A percentile compares a stretch with the other conserved stretches of the same genome.
Conservation (phyloP, 2,113 vertebrate genomes). For the Halichoerus grypus region DNA sequence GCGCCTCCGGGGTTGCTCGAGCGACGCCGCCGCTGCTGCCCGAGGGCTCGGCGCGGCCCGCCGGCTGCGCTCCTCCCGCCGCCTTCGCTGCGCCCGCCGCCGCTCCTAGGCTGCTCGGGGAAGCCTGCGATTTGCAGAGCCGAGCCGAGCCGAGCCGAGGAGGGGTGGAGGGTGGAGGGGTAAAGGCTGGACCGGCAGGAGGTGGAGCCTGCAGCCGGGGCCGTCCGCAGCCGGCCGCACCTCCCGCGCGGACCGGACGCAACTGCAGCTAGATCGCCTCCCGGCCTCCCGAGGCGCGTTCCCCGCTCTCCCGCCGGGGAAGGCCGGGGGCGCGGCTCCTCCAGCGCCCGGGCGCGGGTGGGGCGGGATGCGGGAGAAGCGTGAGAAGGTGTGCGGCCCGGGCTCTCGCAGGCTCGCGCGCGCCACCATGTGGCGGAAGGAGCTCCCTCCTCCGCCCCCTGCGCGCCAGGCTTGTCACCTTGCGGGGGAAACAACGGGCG, state of each 20-base stretch:
- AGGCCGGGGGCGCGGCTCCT: constrained; percentile 30
- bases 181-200: neutral
- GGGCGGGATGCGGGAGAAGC: neutral
- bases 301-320: neutral
- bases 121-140: constrained; percentile 27
- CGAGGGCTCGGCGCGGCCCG: neutral
- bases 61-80: neutral
- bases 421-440: constrained; percentile 73
- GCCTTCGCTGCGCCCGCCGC: neutral
- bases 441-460: neutral
- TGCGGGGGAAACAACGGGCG: neutral
- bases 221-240: constrained; percentile 79
- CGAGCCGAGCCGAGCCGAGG: neutral
- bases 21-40: neutral
- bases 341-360: neutral
- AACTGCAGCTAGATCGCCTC: neutral
- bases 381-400: neutral
- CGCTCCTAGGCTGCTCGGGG: neutral
- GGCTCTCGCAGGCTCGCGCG: constrained; percentile 64
- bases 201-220: constrained; percentile 57
- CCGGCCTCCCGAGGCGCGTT: neutral
- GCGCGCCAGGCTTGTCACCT: neutral
- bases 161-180: neutral
- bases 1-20: neutral
- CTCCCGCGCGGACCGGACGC: neutral